Percentiles rank a stretch among this genome's conserved stretches.
phyloP scores from a whole-genome alignment of 2,113 vertebrate species.

The Panthera leo region DNA sequence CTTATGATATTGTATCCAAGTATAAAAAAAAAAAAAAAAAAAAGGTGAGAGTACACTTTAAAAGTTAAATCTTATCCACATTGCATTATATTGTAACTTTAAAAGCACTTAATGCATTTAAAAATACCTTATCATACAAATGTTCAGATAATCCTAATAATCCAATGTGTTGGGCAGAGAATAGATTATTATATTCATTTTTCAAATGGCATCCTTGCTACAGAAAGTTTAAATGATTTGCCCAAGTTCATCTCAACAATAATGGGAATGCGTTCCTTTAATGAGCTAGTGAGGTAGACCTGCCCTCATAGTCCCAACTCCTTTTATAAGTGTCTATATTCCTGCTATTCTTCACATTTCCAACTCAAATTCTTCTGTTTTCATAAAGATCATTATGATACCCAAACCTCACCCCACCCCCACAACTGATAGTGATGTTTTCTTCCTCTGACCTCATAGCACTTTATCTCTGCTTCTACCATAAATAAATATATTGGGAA shows the following conservation, averaged over 20 bases:
- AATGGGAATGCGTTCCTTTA: background rate
- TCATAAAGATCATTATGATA: background rate
- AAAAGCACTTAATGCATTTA: background rate
- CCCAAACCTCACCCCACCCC: no score
- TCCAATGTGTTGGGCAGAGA: background rate
- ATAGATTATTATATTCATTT: background rate
- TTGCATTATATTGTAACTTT: background rate
- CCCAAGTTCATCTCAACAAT: background rate
- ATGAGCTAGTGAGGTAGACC: background rate
- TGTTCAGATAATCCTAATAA: background rate
- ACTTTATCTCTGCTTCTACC: background rate
- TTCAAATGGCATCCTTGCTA: background rate
- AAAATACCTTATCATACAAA: background rate
- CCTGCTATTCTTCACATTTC: background rate
- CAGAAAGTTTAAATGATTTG: background rate
- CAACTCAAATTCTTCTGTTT: background rate
- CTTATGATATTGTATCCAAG: background rate
- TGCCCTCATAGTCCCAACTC: background rate
- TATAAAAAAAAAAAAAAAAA: background rate
- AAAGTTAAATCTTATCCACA: background rate
- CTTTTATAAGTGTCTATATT: background rate
- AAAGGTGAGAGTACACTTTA: constrained; percentile 6
- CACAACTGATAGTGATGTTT: background rate
- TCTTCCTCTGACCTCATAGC: background rate
- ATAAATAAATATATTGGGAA: background rate